phyloP scores from a whole-genome alignment of 2,797 vertebrate genomes.

The Pseudotriccus pelzelni region DNA sequence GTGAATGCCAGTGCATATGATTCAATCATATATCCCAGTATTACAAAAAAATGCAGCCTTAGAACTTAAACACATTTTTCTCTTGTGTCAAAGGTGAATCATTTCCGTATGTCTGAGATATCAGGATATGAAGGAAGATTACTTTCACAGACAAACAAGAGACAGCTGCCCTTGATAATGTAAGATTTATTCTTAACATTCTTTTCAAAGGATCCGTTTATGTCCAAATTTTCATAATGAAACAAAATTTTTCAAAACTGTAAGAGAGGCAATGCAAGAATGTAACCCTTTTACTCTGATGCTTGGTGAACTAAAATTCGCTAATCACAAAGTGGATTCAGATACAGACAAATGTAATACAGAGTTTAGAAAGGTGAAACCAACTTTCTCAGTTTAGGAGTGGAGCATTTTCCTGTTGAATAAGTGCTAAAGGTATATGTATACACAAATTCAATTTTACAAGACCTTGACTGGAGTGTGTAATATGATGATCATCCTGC shows the following conservation, averaged over 20 bases:
- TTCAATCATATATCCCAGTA: not conserved
- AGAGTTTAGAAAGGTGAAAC: not conserved
- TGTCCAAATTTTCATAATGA: constrained; percentile 45
- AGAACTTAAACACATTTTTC: constrained; percentile 61
- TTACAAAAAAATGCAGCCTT: constrained; percentile 45
- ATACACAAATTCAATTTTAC: not conserved
- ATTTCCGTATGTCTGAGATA: constrained; percentile 60
- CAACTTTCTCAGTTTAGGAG: not conserved
- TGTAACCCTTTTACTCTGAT: not conserved
- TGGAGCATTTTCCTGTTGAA: not conserved
- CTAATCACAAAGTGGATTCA: not conserved
- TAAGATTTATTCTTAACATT: constrained; percentile 46
- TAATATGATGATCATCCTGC: not conserved
- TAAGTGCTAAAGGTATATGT: not conserved
- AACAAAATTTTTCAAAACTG: not conserved
- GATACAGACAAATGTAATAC: not conserved
- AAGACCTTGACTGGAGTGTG: not conserved
- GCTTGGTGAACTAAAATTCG: not conserved
- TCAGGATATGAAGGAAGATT: constrained; percentile 57
- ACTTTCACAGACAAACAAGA: constrained; percentile 62
- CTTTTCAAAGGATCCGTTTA: constrained; percentile 43
- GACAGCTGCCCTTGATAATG: constrained; percentile 55
- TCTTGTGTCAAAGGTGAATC: constrained; percentile 60
- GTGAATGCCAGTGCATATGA: constrained; percentile 9
- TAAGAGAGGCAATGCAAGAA: not conserved